A percentile compares a stretch with the other conserved stretches of the same genome.
Conservation (phyloP, 1,140 invertebrate genomes). For the Brachionus koreanus region DNA sequence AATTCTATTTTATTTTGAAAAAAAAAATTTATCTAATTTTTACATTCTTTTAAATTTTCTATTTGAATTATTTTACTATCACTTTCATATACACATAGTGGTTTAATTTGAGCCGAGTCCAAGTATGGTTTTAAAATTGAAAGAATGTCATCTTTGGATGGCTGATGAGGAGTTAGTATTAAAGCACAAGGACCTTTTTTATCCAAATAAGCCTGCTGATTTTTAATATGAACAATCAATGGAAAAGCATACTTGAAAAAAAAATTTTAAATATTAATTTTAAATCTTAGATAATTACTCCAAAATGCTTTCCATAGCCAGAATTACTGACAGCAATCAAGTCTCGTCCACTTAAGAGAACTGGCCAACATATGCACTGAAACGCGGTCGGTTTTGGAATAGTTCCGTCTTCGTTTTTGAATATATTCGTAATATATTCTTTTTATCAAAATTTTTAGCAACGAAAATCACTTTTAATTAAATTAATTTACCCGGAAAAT, state of each 20-base stretch:
- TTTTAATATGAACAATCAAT: slow-evolving; percentile 30
- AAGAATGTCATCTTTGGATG: slow-evolving; percentile 17
- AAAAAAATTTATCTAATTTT: neutral
- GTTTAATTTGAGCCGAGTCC: neutral
- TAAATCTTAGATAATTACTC: neutral
- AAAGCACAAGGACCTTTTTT: slow-evolving; percentile 22
- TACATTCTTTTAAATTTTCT: slow-evolving; percentile 2
- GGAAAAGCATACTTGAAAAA: slow-evolving; percentile 26
- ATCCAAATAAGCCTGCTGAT: neutral
- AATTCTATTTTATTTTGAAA: no score
- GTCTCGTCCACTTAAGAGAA: slow-evolving; percentile 30
- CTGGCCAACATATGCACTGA: slow-evolving; percentile 38
- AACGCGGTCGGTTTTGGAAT: slow-evolving; percentile 21
- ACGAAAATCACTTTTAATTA: neutral
- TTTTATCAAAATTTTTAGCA: no score
- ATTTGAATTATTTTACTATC: slow-evolving; percentile 25
- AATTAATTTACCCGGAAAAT: slow-evolving; percentile 43
- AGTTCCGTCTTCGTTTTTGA: neutral
- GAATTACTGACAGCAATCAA: slow-evolving; percentile 41
- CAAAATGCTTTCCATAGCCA: slow-evolving; percentile 24
- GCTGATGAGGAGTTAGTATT: slow-evolving; percentile 35
- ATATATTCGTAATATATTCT: neutral
- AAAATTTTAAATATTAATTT: neutral
- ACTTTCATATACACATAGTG: slow-evolving; percentile 20
- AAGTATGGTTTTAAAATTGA: neutral